These are phyloP conservation scores for Hydrophis major DNA, from an alignment of 2,797 vertebrate genomes.

Conservation along the genomic window DNA sequence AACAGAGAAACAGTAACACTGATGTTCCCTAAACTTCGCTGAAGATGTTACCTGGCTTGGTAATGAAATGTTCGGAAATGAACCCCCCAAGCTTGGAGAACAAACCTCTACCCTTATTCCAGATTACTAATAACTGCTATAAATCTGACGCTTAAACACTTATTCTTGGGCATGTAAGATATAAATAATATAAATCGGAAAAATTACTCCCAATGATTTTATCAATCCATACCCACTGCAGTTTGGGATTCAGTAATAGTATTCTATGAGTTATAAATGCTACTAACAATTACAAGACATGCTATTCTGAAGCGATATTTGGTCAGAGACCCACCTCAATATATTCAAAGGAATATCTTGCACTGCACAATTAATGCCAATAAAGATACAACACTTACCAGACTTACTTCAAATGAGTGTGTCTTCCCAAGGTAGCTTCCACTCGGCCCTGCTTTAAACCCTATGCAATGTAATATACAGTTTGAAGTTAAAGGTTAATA, in stretches of 20 bases:
- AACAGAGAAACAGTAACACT: not conserved
- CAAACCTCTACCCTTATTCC: not conserved
- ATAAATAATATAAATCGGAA: not conserved
- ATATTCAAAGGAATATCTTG: slow-evolving; percentile 17
- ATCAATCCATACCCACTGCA: not conserved
- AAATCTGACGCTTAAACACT: not conserved
- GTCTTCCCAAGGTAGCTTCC: slow-evolving; percentile 57
- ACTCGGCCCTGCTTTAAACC: slow-evolving; percentile 69
- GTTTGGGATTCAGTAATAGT: not conserved
- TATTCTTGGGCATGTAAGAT: not conserved
- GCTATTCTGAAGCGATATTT: not conserved
- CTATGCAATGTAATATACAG: slow-evolving; percentile 38
- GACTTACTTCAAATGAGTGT: slow-evolving; percentile 48
- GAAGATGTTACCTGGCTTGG: not conserved
- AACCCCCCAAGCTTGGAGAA: not conserved
- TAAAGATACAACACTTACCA: slow-evolving; percentile 34
- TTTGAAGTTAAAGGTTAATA: not conserved
- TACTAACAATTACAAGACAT: not conserved
- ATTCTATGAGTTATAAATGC: not conserved
- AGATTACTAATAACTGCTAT: not conserved
- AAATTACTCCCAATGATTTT: not conserved
- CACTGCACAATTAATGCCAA: not conserved
- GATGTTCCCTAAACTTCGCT: not conserved
- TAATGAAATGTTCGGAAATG: not conserved
- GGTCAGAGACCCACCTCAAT: not conserved